These are phyloP conservation scores for Vandiemenella viatica DNA, from an alignment of 2,888 invertebrate species.

Conservation along the genomic window DNA sequence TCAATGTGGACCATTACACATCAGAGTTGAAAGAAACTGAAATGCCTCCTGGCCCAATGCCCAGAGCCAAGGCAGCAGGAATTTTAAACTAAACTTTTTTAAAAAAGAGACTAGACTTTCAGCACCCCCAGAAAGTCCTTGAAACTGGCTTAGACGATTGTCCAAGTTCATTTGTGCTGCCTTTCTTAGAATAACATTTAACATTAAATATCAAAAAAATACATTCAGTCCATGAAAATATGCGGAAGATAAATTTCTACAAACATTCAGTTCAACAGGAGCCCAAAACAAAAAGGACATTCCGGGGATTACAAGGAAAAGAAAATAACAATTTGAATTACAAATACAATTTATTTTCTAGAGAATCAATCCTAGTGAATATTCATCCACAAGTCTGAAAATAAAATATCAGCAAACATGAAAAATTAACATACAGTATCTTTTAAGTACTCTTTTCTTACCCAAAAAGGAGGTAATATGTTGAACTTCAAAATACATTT, in stretches of 20 bases:
- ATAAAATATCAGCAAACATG: slow-evolving; percentile 20
- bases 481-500: slow-evolving; percentile 21
- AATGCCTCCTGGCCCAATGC: no score
- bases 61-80: no score
- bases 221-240: neutral
- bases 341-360: slow-evolving; percentile 21
- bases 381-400: slow-evolving; percentile 20
- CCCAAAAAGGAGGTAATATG: slow-evolving; percentile 20
- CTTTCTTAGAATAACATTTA: neutral
- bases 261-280: neutral
- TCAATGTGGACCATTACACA: no score
- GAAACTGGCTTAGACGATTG: neutral
- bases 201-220: neutral
- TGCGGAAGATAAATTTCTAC: neutral
- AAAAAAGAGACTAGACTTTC: no score
- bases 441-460: slow-evolving; percentile 19
- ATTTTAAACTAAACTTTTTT: no score
- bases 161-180: neutral
- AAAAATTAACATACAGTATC: slow-evolving; percentile 20
- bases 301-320: neutral
- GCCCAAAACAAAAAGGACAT: neutral
- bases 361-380: slow-evolving; percentile 19
- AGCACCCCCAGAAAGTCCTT: neutral
- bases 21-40: no score
- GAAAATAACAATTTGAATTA: slow-evolving; percentile 11